Evolutionary conservation across 2,113 vertebrate species (phyloP).

Genomic region (Scalopus aquaticus): DNA sequence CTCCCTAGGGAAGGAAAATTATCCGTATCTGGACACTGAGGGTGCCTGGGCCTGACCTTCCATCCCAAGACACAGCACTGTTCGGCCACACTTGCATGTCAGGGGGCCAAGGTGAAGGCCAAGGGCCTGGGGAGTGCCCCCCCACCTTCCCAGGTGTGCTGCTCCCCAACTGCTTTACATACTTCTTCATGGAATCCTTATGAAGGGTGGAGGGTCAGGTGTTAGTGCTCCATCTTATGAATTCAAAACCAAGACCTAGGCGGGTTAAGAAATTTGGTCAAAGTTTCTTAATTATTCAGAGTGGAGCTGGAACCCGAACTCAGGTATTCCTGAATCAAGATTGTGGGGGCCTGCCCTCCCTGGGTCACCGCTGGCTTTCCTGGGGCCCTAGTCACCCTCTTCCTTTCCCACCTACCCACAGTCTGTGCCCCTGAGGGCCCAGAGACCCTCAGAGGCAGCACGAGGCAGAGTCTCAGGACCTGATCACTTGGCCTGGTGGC

Average conservation of each 20-base stretch:
- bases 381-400: background rate
- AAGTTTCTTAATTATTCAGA: background rate
- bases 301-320: background rate
- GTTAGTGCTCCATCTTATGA: background rate
- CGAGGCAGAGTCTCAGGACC: fast-evolving
- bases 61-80: background rate
- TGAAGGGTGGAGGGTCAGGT: fast-evolving
- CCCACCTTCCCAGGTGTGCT: fast-evolving
- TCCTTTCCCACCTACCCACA: background rate
- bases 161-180: background rate
- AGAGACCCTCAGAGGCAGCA: background rate
- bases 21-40: background rate
- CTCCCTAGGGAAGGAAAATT: background rate
- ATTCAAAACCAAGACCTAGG: background rate
- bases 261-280: background rate
- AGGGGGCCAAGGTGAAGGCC: fast-evolving
- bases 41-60: background rate
- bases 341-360: background rate
- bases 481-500: background rate
- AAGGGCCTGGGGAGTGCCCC: background rate
- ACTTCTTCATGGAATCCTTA: background rate
- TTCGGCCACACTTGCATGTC: background rate
- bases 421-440: background rate
- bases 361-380: fast-evolving
- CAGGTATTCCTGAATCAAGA: background rate